Evolutionary conservation across 1,140 invertebrate species (phyloP).

Genomic region (Ptiloglossa arizonensis): DNA sequence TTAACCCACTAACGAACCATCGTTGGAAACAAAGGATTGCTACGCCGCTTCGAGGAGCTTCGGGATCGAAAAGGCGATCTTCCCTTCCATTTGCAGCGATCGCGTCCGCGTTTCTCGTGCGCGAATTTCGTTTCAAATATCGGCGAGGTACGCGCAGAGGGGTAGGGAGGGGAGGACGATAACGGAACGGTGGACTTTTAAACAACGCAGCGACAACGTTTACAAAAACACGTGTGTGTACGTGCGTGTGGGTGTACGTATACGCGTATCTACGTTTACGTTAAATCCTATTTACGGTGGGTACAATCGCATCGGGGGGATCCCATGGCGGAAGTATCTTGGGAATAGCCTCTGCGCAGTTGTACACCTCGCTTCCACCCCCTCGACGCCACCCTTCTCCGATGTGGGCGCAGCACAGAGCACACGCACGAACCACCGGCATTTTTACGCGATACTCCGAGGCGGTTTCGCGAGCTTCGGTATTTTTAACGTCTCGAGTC

Average conservation of each 20-base stretch:
- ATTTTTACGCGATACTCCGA: slow-evolving; percentile 62
- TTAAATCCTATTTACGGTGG: slow-evolving; percentile 66
- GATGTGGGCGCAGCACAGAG: neutral
- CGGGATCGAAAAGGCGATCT: slow-evolving; percentile 34
- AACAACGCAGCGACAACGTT: slow-evolving; percentile 56
- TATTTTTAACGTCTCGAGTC: slow-evolving; percentile 51
- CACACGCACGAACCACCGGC: slow-evolving; percentile 61
- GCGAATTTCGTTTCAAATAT: slow-evolving; percentile 43
- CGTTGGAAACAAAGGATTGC: slow-evolving; percentile 25
- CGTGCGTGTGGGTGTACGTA: neutral
- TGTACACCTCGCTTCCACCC: slow-evolving; percentile 31
- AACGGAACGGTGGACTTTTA: slow-evolving; percentile 34
- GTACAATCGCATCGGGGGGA: slow-evolving; percentile 61
- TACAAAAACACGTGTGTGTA: slow-evolving; percentile 5
- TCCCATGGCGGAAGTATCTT: slow-evolving; percentile 60
- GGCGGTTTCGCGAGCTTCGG: slow-evolving; percentile 25
- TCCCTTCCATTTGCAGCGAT: slow-evolving; percentile 37
- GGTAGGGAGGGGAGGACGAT: neutral
- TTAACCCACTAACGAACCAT: slow-evolving; percentile 14
- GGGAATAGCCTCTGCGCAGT: slow-evolving; percentile 62
- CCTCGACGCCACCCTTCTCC: neutral
- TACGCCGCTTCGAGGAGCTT: slow-evolving; percentile 5
- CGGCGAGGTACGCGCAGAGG: neutral
- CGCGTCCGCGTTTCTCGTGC: slow-evolving; percentile 36
- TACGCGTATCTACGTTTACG: slow-evolving; percentile 63